These are phyloP conservation scores for Drosophila melanica DNA, from an alignment of 1,140 invertebrate species.

Conservation along the genomic window DNA sequence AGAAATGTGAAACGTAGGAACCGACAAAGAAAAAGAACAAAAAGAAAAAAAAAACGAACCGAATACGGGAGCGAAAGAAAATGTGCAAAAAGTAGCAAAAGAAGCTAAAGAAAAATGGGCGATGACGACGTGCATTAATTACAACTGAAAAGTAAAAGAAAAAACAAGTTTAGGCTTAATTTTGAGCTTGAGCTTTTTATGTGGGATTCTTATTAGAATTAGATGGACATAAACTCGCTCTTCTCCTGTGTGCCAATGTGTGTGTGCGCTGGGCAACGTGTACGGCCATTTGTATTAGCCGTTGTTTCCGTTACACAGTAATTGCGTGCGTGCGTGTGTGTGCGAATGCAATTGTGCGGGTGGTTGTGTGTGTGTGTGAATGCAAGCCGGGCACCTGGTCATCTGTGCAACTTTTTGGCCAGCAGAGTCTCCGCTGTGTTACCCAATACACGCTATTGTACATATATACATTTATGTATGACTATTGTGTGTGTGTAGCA, in stretches of 20 bases:
- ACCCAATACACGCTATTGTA: conserved; percentile 68
- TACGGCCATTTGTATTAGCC: conserved; percentile 48
- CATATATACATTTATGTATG: conserved; percentile 36
- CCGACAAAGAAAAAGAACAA: conserved; percentile 60
- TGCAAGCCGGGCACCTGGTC: conserved; percentile 72
- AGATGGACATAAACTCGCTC: conserved; percentile 12
- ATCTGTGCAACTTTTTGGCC: conserved; percentile 51
- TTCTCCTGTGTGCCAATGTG: conserved; percentile 37
- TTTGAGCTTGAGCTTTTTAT: conserved; percentile 5
- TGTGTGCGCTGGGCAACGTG: conserved; percentile 56
- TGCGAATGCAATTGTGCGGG: conserved; percentile 51
- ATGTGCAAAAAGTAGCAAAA: conserved; percentile 69
- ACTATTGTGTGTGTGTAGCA: conserved; percentile 15
- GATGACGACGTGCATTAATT: conserved; percentile 71
- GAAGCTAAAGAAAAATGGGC: conserved; percentile 57
- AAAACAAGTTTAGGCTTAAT: conserved; percentile 53
- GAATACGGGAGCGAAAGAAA: conserved; percentile 85
- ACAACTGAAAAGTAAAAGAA: conserved; percentile 45
- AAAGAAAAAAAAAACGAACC: conserved; percentile 47
- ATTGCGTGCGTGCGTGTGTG: conserved; percentile 27
- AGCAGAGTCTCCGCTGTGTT: conserved; percentile 52
- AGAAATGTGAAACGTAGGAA: conserved; percentile 83
- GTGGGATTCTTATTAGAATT: conserved; percentile 42
- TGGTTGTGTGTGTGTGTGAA: conserved; percentile 29
- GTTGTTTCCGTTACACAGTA: conserved; percentile 65